Conservation (phyloP, 2,113 vertebrate genomes). For the Zosterops lateralis region DNA sequence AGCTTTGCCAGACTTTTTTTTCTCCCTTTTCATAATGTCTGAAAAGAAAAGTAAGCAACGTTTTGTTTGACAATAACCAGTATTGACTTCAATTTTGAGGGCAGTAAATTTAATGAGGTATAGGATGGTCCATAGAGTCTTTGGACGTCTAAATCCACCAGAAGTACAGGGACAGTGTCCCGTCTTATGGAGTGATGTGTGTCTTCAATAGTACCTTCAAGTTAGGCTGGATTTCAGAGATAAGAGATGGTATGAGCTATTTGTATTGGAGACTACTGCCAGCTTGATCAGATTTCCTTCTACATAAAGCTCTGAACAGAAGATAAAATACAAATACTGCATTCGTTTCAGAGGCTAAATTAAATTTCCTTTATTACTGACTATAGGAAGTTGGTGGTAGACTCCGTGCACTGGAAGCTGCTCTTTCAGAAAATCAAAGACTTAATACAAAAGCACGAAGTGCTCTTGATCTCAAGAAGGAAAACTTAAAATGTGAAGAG, state of each 20-base stretch:
- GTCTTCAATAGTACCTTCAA: not conserved
- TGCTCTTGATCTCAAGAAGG: slow-evolving; percentile 86
- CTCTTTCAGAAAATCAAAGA: slow-evolving; percentile 82
- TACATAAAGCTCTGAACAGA: not conserved
- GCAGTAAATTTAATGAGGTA: not conserved
- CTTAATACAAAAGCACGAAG: slow-evolving; percentile 85
- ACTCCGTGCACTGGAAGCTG: slow-evolving; percentile 79
- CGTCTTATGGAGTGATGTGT: not conserved
- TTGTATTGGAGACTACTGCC: not conserved
- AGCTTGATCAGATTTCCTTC: not conserved
- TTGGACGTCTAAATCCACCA: not conserved
- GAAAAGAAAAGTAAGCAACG: not conserved
- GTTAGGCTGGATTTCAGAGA: not conserved
- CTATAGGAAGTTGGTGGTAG: slow-evolving; percentile 79
- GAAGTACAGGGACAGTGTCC: not conserved
- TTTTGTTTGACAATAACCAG: not conserved
- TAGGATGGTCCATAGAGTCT: not conserved
- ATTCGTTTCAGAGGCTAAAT: not conserved
- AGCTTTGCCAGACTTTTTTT: not conserved
- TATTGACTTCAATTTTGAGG: not conserved
- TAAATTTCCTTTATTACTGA: not conserved
- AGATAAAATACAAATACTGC: not conserved
- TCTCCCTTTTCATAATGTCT: not conserved
- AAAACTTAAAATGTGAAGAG: slow-evolving; percentile 85
- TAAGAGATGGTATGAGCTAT: not conserved